Evolutionary conservation across 2,888 invertebrate genomes (phyloP).

Genomic region (Glyphotaelius pellucidus): DNA sequence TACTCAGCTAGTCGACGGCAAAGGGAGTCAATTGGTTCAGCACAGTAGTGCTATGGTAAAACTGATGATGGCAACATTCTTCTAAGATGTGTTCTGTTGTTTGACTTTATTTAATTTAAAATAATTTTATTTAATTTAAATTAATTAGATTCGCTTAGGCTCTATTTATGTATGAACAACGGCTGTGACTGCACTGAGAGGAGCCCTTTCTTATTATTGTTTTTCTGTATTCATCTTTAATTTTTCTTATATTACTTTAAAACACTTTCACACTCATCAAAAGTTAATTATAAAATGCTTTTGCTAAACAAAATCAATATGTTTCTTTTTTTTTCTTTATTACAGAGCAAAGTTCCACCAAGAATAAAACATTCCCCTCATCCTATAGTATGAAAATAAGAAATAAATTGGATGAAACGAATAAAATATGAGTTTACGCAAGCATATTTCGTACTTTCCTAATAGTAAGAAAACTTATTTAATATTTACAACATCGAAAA

Average conservation of each 20-base stretch:
- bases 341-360: background rate
- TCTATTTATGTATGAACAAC: too few relatives aligned
- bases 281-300: background rate
- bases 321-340: slow-evolving; percentile 4
- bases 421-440: slow-evolving; percentile 48
- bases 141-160: too few relatives aligned
- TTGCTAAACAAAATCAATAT: background rate
- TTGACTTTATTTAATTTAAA: too few relatives aligned
- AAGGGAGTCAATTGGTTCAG: too few relatives aligned
- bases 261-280: background rate
- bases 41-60: too few relatives aligned
- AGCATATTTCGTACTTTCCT: slow-evolving; percentile 54
- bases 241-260: background rate
- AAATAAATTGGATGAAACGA: background rate
- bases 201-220: background rate
- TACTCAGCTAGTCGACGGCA: too few relatives aligned
- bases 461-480: background rate
- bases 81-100: too few relatives aligned
- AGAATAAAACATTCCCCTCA: slow-evolving; percentile 9
- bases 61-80: too few relatives aligned
- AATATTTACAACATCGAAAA: background rate
- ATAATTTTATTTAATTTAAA: too few relatives aligned
- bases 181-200: too few relatives aligned
- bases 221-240: background rate
- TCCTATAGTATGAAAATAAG: background rate